Evolutionary conservation across 2,797 vertebrate species (phyloP), one percentile per base, ranked within the genome.

Genomic region (Enteromius argenteus): DNA sequence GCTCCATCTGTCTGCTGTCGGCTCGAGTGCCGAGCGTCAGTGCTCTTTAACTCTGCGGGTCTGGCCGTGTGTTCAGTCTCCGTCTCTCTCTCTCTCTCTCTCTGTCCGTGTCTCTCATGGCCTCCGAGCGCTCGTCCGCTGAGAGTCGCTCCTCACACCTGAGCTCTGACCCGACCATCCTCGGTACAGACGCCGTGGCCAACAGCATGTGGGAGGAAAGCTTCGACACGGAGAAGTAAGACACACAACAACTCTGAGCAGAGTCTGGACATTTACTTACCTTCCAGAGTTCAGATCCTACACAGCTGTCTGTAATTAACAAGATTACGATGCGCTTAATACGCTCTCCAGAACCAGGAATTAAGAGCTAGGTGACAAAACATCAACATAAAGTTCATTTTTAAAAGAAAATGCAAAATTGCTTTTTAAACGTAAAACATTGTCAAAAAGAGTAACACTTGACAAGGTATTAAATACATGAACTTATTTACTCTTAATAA

Each of bases 131-230:
- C 46, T 46, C 51, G 72, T 69, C 71, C 30, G 62, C 83, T 84
- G 83, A 89, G 46, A 71, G 62, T 37, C 35, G 37, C 42, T 51
- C 46, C 68, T 83, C 76, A 6, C 58, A 74, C 8, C 76, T 73
- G 21, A 51, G 62, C 27, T 17, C 68, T 14, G 37, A 87, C 46
- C 35, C 46, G 21, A 37, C 56, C 58, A 23, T 82, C 58, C 30
- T 82, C 66, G 51, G 75, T 80, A 42, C 56, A 30, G 23, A 72
- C 66, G 19, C 71, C 15, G 7, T 15, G 4, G 44, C 75, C 49
- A n/a, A 39, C 76, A 85, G 80, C 37, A 89, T 88, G 88, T 89
- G 88, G 88, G 87, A 88, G 71, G 87, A 89, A 60, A 88, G 85
- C 81, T 88, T 85, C 19, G 87, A 88, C 81, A 88, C 85, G 0